phyloP scores from a whole-genome alignment of 2,797 vertebrate species.

The Acanthiza pusilla region DNA sequence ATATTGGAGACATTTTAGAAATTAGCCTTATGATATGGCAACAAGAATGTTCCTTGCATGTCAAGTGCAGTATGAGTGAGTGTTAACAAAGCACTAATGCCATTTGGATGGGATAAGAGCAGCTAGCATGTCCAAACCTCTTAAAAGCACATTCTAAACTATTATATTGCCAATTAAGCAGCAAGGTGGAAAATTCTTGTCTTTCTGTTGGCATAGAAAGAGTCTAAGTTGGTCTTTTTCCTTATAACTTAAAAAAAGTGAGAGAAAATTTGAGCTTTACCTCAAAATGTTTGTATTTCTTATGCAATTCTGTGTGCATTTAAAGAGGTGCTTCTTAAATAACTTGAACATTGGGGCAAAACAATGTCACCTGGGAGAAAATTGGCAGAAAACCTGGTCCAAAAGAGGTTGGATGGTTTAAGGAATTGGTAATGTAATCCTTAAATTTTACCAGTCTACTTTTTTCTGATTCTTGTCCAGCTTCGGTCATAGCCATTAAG shows the following conservation, averaged over 20 bases:
- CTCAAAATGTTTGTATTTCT: neutral
- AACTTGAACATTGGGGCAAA: neutral
- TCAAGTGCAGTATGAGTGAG: neutral
- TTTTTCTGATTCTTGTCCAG: neutral
- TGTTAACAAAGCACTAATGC: conserved; percentile 68
- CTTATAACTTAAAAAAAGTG: neutral
- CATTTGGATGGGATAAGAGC: conserved; percentile 57
- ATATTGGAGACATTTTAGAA: neutral
- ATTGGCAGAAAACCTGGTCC: neutral
- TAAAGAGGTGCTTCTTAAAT: neutral
- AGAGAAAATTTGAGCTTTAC: neutral
- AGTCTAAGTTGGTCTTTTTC: neutral
- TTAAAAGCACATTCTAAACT: conserved; percentile 52
- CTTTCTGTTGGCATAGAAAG: conserved; percentile 51
- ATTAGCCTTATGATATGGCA: neutral
- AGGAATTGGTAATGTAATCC: neutral
- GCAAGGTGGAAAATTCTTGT: conserved; percentile 73
- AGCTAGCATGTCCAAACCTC: conserved; percentile 48
- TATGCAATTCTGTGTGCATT: neutral
- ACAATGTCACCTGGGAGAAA: neutral
- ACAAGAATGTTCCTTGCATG: conserved; percentile 31
- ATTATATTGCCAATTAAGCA: conserved; percentile 66
- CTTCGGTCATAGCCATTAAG: neutral
- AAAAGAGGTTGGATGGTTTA: neutral
- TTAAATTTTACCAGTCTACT: neutral